A percentile compares a stretch with the other conserved stretches of the same genome.
These are phyloP conservation scores for Anastrepha ludens DNA, from an alignment of 1,140 invertebrate species.

Conservation along the genomic window DNA sequence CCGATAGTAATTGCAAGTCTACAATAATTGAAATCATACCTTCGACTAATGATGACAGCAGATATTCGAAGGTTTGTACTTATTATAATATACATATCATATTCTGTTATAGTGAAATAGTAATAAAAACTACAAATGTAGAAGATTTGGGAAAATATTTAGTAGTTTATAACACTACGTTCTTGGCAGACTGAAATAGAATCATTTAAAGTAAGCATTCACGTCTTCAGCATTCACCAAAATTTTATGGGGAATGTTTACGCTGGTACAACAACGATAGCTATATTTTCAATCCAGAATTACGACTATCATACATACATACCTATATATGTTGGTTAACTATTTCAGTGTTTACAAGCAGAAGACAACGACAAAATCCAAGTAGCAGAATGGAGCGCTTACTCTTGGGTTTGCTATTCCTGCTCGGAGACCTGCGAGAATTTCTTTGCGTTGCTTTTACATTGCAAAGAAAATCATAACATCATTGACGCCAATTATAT, in stretches of 20 bases:
- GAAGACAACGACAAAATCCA: neutral
- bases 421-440: neutral
- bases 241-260: no score
- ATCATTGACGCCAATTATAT: neutral
- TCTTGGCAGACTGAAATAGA: no score
- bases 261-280: no score
- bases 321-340: no score
- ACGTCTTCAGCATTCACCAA: no score
- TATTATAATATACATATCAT: neutral
- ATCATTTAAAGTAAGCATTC: no score
- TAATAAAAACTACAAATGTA: no score
- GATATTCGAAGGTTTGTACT: neutral
- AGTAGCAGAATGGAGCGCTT: slow-evolving; percentile 18
- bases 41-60: neutral
- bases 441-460: slow-evolving; percentile 13
- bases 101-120: no score
- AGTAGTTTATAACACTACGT: no score
- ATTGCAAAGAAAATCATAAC: slow-evolving; percentile 2
- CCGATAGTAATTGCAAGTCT: neutral
- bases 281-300: no score
- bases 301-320: no score
- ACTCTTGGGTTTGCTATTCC: slow-evolving; percentile 29
- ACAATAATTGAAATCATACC: neutral
- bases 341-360: neutral
- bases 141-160: no score